Evolutionary conservation across 1,140 invertebrate genomes (phyloP).

Genomic region (Microplitis demolitor): DNA sequence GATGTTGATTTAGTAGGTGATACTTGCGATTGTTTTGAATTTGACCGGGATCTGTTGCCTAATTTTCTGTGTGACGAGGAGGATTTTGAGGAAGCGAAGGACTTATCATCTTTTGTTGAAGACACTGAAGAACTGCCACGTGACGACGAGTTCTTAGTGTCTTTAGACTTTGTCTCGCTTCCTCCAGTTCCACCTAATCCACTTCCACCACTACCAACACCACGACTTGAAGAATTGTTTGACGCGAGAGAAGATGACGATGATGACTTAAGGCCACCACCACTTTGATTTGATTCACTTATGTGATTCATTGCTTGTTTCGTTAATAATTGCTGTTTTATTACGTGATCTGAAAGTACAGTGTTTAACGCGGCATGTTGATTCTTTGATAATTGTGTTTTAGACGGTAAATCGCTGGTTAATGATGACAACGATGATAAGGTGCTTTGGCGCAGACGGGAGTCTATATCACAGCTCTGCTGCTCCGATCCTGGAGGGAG

Average conservation of each 20-base stretch:
- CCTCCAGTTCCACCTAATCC: conserved; percentile 25
- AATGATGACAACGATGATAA: conserved; percentile 31
- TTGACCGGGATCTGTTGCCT: conserved; percentile 52
- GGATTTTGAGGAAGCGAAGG: conserved; percentile 49
- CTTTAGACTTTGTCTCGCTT: conserved; percentile 36
- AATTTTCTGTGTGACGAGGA: conserved; percentile 45
- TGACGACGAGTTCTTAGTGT: conserved; percentile 27
- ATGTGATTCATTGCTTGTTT: conserved; percentile 47
- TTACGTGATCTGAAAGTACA: conserved; percentile 51
- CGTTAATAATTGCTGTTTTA: conserved; percentile 52
- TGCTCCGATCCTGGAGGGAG: conserved; percentile 35
- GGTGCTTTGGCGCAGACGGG: conserved; percentile 6
- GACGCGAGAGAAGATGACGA: conserved; percentile 3
- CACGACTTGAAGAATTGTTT: neutral
- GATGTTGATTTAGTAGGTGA: conserved; percentile 39
- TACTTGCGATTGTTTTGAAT: conserved; percentile 47
- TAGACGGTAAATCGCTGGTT: conserved; percentile 29
- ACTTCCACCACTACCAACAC: conserved; percentile 2
- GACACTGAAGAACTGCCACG: conserved; percentile 40
- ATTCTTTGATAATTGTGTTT: conserved; percentile 22
- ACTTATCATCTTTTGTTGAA: conserved; percentile 31
- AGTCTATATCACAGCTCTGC: conserved; percentile 12
- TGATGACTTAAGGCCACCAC: conserved; percentile 38
- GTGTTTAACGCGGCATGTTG: conserved; percentile 32
- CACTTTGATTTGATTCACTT: conserved; percentile 32